Conservation (phyloP, 1,140 invertebrate genomes). For the Caenorhabditis briggsae region DNA sequence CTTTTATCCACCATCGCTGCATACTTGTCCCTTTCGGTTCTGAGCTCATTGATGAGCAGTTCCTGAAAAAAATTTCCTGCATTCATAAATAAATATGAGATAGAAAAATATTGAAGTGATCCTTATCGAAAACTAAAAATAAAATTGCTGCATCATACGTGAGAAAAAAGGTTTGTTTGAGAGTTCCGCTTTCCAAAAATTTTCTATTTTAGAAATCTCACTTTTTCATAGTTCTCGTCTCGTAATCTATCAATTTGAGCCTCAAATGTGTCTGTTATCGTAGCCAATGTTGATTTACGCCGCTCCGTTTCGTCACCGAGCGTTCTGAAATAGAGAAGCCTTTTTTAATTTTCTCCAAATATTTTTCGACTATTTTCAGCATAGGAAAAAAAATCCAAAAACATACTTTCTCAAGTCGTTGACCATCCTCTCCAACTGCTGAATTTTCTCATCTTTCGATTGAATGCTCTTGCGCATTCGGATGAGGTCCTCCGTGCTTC, state of each 20-base stretch:
- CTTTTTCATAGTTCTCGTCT: slow-evolving; percentile 57
- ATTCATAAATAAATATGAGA: neutral
- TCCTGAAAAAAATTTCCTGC: slow-evolving; percentile 36
- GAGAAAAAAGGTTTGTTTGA: too few relatives aligned
- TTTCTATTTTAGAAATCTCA: neutral
- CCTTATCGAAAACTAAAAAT: too few relatives aligned
- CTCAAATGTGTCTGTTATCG: slow-evolving; percentile 46
- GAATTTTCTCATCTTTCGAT: slow-evolving; percentile 64
- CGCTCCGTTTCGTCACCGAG: slow-evolving; percentile 59
- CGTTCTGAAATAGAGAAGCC: slow-evolving; percentile 12
- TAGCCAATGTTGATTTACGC: slow-evolving; percentile 46
- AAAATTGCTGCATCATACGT: too few relatives aligned
- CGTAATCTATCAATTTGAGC: slow-evolving; percentile 49
- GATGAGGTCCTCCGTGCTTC: slow-evolving; percentile 52
- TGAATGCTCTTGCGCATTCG: slow-evolving; percentile 66
- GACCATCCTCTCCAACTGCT: slow-evolving; percentile 63
- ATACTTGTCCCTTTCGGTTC: slow-evolving; percentile 59
- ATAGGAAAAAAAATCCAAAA: neutral
- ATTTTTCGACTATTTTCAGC: neutral
- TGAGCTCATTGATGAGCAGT: slow-evolving; percentile 59
- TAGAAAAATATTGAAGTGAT: too few relatives aligned
- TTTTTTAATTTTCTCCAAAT: neutral
- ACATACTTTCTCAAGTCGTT: slow-evolving; percentile 58
- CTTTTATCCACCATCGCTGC: slow-evolving; percentile 53
- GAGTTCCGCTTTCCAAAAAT: too few relatives aligned